These are phyloP conservation scores for Pinctada fucata DNA, from an alignment of 2,888 invertebrate species.

Conservation along the genomic window DNA sequence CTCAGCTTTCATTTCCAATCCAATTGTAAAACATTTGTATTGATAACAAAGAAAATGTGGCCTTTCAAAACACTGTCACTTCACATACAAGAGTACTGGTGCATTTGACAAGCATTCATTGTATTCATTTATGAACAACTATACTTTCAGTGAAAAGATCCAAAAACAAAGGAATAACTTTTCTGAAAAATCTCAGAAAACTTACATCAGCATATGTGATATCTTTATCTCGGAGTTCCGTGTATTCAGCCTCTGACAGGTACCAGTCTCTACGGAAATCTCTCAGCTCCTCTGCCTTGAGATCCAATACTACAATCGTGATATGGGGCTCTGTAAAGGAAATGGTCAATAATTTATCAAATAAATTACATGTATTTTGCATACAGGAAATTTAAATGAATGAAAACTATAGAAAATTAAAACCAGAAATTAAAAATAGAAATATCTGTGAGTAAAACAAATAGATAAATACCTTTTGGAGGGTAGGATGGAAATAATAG, in stretches of 20 bases:
- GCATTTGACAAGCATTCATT: too few species aligned
- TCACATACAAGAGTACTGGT: too few species aligned
- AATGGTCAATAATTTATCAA: background rate
- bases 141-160: too few species aligned
- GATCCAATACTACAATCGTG: constrained; percentile 61
- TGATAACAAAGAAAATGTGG: too few species aligned
- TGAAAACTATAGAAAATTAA: too few species aligned
- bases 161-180: too few species aligned
- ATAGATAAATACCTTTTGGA: constrained; percentile 61
- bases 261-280: constrained; percentile 63
- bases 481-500: constrained; percentile 64
- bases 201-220: constrained; percentile 55
- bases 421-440: too few species aligned
- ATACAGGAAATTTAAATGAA: background rate
- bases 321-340: constrained; percentile 60
- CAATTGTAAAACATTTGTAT: too few species aligned
- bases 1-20: too few species aligned
- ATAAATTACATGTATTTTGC: background rate
- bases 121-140: too few species aligned
- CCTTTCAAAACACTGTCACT: too few species aligned
- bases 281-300: constrained; percentile 57
- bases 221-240: constrained; percentile 40
- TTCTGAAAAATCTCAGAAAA: background rate
- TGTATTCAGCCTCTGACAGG: constrained; percentile 54
- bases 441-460: too few species aligned